These are phyloP conservation scores for Hemibagrus wyckioides DNA, from an alignment of 2,113 vertebrate genomes.

Conservation along the genomic window DNA sequence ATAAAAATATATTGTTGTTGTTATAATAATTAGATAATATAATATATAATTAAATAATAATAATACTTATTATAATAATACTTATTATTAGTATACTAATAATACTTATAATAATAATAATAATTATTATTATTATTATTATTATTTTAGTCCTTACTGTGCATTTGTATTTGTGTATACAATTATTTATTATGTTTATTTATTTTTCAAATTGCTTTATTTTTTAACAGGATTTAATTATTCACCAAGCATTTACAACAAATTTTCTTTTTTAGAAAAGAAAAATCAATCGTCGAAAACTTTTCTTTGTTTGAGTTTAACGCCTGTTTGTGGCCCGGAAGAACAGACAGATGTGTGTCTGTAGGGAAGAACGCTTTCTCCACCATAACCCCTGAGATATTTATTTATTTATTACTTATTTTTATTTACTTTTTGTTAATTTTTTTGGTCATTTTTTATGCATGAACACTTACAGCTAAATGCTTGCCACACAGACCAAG, in stretches of 20 bases:
- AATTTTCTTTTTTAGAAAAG: neutral
- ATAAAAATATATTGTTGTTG: neutral
- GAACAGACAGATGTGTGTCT: neutral
- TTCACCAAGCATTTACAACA: neutral
- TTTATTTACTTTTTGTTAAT: neutral
- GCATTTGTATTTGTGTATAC: neutral
- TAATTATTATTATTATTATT: too few species aligned
- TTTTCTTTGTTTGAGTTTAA: neutral
- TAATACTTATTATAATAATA: neutral
- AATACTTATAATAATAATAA: neutral
- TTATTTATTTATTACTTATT: slow-evolving; percentile 42
- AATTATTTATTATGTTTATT: too few species aligned
- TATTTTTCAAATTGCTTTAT: neutral
- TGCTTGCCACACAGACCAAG: slow-evolving; percentile 66
- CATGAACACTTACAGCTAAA: slow-evolving; percentile 74
- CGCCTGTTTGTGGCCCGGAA: neutral
- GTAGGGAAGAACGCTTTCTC: neutral
- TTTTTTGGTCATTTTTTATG: neutral
- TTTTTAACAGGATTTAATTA: neutral
- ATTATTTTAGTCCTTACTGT: neutral
- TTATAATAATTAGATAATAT: neutral
- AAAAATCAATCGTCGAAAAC: neutral
- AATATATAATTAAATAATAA: too few species aligned
- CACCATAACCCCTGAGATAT: slow-evolving; percentile 61
- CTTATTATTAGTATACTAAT: too few species aligned